Conservation (phyloP, 2,113 vertebrate species). For the Heptranchias perlo region DNA sequence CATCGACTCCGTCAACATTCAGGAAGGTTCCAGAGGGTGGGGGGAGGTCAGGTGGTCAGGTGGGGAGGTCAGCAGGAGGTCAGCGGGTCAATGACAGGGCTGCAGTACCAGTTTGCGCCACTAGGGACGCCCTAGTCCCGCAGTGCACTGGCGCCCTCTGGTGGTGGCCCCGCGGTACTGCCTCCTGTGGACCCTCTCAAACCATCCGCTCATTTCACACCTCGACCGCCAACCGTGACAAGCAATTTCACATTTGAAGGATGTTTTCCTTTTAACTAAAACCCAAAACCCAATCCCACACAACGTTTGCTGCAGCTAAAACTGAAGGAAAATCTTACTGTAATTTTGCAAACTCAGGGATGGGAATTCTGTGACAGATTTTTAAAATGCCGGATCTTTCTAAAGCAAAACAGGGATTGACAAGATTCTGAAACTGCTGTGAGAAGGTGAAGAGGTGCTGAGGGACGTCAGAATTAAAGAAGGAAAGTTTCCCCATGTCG, state of each 20-base stretch:
- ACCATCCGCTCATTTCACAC: background rate
- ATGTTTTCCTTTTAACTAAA: background rate
- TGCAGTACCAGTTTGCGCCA: background rate
- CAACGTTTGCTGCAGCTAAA: no score
- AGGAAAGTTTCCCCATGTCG: conserved; percentile 64
- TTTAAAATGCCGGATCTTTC: conserved; percentile 73
- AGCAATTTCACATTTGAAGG: background rate
- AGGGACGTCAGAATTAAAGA: conserved; percentile 73
- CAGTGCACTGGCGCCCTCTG: background rate
- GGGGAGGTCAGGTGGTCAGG: no score
- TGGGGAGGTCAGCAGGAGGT: no score
- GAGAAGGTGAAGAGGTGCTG: conserved; percentile 83
- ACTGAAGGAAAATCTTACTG: background rate
- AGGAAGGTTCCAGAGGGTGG: background rate
- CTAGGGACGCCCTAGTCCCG: background rate
- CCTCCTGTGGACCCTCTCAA: no score
- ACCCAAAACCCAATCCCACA: background rate
- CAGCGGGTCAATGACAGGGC: background rate
- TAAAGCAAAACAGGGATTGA: conserved; percentile 84
- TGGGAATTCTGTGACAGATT: conserved; percentile 61
- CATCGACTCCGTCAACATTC: background rate
- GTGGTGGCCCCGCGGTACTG: background rate
- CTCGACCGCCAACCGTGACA: background rate
- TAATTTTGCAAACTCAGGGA: conserved; percentile 51
- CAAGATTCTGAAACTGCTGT: conserved; percentile 61